Evolutionary conservation across 2,113 vertebrate genomes (phyloP), one percentile per base, ranked within the genome.

Genomic region (Saccopteryx leptura): DNA sequence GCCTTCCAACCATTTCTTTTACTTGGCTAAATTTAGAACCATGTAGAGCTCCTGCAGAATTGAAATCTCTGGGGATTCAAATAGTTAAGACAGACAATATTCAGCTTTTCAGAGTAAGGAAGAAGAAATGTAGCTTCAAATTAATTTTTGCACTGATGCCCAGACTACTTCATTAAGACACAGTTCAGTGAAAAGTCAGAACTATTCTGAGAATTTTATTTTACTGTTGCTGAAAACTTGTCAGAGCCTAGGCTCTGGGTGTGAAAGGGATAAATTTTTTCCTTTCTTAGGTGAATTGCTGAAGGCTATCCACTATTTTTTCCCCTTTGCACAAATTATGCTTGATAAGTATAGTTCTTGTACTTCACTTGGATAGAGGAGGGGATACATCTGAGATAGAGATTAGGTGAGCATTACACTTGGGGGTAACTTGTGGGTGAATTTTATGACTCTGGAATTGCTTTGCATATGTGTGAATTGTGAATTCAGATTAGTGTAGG

Each of bases 21-120:
- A 97, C 80, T 96, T 96, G 74, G 68, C 95, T 98, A 98, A 98
- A 97, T 92, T 94, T 98, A 98, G 97, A 96, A 88, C 50, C n/a
- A 52, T 95, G 50, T 68, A 95, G 91, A 95, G 63, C 66, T 76
- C 69, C 58, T 91, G 90, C 92, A 94, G 93, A 94, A 89, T 90
- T 97, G 96, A 97, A 91, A 89, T 97, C 92, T 96, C 88, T 90
- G 69, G 63, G 85, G 95, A 94, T 91, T 96, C 97, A 84, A 95
- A 90, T 91, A 96, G 90, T 93, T 61, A 81, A 93, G 96, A 75
- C 52, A 97, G 90, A 86, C 88, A 69, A 19, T 86, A 76, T 82
- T 87, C 58, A 72, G 56, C 76, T 72, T 94, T 92, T 86, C 13
- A 46, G 33, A 93, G 48, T 81, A 84, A 93, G 26, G 23, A 83